Conservation (phyloP, 2,888 invertebrate genomes). For the Tiphia femorata region DNA sequence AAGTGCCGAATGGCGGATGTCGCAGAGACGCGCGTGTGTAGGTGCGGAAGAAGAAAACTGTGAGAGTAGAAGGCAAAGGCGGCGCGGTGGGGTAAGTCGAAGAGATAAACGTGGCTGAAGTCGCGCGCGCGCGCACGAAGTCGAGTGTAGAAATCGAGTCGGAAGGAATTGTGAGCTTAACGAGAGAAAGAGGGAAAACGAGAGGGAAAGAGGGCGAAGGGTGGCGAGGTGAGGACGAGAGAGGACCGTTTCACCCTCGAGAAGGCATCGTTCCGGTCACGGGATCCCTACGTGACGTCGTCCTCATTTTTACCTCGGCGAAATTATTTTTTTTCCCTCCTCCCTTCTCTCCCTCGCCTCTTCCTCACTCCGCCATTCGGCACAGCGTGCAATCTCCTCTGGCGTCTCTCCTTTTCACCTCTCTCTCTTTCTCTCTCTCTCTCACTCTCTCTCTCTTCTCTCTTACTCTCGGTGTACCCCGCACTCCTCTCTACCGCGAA, state of each 20-base stretch:
- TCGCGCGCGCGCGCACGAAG: constrained; percentile 3
- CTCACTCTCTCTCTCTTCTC: background rate
- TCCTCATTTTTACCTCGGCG: constrained; percentile 31
- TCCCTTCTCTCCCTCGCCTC: background rate
- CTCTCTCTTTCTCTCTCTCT: background rate
- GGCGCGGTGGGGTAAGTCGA: constrained; percentile 1
- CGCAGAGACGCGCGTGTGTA: no score
- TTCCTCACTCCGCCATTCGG: background rate
- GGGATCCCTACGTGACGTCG: constrained; percentile 27
- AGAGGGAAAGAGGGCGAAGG: background rate
- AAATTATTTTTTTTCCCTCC: background rate
- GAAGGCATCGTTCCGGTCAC: constrained; percentile 43
- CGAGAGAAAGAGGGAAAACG: no score
- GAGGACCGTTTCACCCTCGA: constrained; percentile 28
- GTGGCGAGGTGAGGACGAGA: background rate
- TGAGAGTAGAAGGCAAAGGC: no score
- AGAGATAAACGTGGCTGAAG: constrained; percentile 26
- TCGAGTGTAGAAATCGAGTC: constrained; percentile 21
- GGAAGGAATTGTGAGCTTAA: constrained; percentile 6
- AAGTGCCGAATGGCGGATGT: no score
- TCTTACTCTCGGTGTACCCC: background rate
- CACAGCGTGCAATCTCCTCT: no score
- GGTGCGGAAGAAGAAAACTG: no score
- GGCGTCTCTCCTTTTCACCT: background rate
- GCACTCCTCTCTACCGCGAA: background rate